Conservation (phyloP, 2,888 invertebrate genomes). For the Philopedon plagiatum region DNA sequence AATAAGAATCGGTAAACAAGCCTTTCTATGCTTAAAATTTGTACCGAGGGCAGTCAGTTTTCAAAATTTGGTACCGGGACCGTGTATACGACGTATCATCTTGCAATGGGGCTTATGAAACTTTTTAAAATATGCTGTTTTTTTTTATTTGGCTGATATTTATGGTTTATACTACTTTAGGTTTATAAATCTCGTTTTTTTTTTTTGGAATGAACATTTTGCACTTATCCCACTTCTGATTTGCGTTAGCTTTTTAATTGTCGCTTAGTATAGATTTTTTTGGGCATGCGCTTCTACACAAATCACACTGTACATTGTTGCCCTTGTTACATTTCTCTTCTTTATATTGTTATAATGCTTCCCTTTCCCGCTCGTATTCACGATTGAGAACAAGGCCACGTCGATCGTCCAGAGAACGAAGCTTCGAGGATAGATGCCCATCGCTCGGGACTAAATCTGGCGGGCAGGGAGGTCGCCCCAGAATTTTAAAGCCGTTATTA, state of each 20-base stretch:
- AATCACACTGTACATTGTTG: background rate
- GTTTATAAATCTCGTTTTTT: background rate
- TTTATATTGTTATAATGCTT: background rate
- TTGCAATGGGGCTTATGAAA: slow-evolving; percentile 2
- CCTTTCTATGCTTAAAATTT: no score
- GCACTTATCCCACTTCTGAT: background rate
- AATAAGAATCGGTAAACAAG: no score
- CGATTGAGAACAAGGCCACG: no score
- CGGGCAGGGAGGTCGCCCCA: no score
- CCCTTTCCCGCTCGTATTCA: no score
- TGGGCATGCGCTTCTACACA: slow-evolving; percentile 1
- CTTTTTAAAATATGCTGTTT: background rate
- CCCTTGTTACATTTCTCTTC: background rate
- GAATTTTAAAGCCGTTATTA: no score
- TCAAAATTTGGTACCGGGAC: background rate
- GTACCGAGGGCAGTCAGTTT: background rate
- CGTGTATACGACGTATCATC: background rate
- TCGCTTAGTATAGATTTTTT: no score
- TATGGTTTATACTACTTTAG: slow-evolving; percentile 4
- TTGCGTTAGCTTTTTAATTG: background rate
- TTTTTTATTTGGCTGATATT: background rate
- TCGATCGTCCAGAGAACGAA: no score
- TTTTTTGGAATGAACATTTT: background rate
- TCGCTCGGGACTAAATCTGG: no score
- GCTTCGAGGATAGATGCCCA: no score